phyloP scores from a whole-genome alignment of 2,113 vertebrate species.

The Rhea pennata region DNA sequence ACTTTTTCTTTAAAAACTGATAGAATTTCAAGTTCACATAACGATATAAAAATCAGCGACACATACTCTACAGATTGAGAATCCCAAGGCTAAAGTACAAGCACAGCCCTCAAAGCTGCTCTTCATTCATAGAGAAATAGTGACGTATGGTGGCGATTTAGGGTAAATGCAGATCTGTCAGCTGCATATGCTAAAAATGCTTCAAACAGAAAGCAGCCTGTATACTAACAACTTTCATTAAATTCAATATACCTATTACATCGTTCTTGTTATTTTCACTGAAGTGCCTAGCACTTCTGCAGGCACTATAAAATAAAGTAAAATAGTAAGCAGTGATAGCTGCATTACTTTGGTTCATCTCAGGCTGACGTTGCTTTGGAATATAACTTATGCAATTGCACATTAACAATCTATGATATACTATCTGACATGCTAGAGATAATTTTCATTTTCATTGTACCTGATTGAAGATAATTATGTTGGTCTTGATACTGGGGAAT shows the following conservation, averaged over 20 bases:
- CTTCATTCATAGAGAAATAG: background rate
- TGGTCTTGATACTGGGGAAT: conserved; percentile 43
- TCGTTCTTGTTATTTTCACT: background rate
- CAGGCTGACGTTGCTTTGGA: background rate
- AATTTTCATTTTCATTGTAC: background rate
- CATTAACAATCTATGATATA: background rate
- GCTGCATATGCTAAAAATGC: background rate
- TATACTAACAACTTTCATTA: background rate
- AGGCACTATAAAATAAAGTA: background rate
- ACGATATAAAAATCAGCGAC: background rate
- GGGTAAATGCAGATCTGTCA: background rate
- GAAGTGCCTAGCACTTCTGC: background rate
- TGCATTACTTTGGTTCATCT: background rate
- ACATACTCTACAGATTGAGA: background rate
- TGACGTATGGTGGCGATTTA: background rate
- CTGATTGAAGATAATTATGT: conserved; percentile 41
- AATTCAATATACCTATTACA: background rate
- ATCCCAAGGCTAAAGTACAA: background rate
- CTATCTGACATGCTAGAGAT: background rate
- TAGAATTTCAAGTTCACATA: background rate
- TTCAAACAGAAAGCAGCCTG: background rate
- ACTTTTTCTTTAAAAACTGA: background rate
- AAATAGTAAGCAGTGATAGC: background rate
- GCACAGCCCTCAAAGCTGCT: accelerated
- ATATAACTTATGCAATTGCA: background rate